Conservation (phyloP, 1,140 invertebrate genomes). For the Magallana ariakensis region DNA sequence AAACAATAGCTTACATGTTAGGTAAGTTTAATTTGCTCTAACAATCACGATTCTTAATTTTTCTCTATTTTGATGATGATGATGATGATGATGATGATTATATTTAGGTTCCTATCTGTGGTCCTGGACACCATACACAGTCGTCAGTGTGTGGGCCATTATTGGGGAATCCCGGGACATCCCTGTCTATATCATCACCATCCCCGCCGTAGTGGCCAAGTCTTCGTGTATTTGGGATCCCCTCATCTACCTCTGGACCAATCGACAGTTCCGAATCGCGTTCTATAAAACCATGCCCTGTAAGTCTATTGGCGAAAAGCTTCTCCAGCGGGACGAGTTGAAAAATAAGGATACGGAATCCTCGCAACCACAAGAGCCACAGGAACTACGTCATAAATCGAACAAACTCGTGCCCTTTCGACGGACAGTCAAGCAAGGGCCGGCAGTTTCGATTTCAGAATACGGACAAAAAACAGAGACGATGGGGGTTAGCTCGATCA, state of each 20-base stretch:
- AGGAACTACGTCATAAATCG: conserved; percentile 18
- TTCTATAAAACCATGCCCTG: conserved; percentile 63
- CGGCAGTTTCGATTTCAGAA: not conserved
- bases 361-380: conserved; percentile 6
- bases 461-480: not conserved
- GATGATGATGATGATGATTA: conserved; percentile 12
- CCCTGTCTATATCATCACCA: conserved; percentile 43
- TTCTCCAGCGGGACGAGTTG: conserved; percentile 25
- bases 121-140: conserved; percentile 67
- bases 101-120: conserved; percentile 59
- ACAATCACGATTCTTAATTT: not conserved
- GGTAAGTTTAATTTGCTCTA: conserved; percentile 42
- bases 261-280: conserved; percentile 63
- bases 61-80: not conserved
- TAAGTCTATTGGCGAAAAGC: not conserved
- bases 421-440: not conserved
- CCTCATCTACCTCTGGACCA: conserved; percentile 67
- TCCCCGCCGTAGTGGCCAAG: conserved; percentile 65
- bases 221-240: conserved; percentile 65
- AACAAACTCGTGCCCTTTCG: not conserved
- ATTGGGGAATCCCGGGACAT: conserved; percentile 55
- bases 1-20: conserved; percentile 65
- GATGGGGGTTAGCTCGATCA: not conserved
- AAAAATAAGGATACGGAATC: not conserved
- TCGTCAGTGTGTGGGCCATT: conserved; percentile 58